A percentile compares a stretch with the other conserved stretches of the same genome.
Conservation (phyloP, 2,113 vertebrate genomes). For the Podarcis cretensis region DNA sequence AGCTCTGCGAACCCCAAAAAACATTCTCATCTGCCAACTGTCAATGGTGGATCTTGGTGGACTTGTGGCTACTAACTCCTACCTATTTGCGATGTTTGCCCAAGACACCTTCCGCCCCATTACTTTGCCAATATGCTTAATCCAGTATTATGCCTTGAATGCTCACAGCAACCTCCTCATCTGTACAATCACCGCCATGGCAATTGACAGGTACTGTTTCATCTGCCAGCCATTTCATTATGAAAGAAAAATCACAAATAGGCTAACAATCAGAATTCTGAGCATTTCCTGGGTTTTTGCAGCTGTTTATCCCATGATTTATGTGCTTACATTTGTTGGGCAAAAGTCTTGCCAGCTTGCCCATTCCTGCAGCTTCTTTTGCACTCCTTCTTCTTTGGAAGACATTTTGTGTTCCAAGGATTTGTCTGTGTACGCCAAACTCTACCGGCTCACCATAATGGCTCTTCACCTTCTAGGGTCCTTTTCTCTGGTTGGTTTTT, state of each 20-base stretch:
- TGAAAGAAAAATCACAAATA: background rate
- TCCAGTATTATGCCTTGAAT: background rate
- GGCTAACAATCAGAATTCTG: background rate
- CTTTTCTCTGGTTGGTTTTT: background rate
- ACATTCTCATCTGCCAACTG: constrained; percentile 10
- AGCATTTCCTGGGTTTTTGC: constrained; percentile 1
- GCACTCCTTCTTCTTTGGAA: background rate
- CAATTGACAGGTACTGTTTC: background rate
- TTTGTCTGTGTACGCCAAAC: background rate
- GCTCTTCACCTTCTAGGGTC: background rate
- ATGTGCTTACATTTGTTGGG: background rate
- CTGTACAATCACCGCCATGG: background rate
- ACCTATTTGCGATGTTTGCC: background rate
- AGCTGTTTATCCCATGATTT: background rate
- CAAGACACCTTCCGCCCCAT: background rate
- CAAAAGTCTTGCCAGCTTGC: background rate
- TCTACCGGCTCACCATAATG: background rate
- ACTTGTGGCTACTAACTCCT: constrained; percentile 9
- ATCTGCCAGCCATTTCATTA: background rate
- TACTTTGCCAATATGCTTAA: background rate
- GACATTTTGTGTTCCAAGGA: background rate
- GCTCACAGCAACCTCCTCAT: background rate
- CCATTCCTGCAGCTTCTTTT: background rate
- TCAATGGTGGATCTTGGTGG: background rate
- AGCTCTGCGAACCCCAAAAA: background rate